These are phyloP conservation scores for Agonopterix arenella DNA, from an alignment of 2,888 invertebrate species.

Conservation along the genomic window DNA sequence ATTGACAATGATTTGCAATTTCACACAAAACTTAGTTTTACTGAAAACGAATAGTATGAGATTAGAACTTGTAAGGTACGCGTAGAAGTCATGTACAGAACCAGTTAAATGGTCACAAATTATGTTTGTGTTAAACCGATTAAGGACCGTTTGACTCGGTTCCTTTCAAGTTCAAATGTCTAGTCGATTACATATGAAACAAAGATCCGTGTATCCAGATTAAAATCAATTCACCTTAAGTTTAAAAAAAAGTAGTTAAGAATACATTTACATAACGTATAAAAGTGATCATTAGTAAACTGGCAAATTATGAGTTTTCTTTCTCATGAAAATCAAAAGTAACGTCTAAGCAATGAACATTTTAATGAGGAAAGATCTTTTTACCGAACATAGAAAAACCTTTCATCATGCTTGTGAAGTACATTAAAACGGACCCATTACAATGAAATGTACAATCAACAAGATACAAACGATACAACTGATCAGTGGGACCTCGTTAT, in stretches of 20 bases:
- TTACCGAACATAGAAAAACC: slow-evolving; percentile 4
- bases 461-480: slow-evolving; percentile 38
- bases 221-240: no score
- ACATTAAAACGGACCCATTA: slow-evolving; percentile 50
- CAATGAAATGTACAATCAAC: slow-evolving; percentile 71
- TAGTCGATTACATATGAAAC: not conserved
- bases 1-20: no score
- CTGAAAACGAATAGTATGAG: no score
- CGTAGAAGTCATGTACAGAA: no score
- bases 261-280: slow-evolving; percentile 17
- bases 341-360: slow-evolving; percentile 3
- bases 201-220: slow-evolving; percentile 2
- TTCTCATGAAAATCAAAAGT: not conserved
- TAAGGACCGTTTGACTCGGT: no score
- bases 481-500: slow-evolving; percentile 27
- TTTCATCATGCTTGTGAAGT: slow-evolving; percentile 8
- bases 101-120: no score
- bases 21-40: no score
- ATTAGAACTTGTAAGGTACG: no score
- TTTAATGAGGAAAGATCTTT: slow-evolving; percentile 6
- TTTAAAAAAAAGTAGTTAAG: slow-evolving; percentile 12
- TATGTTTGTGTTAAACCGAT: no score
- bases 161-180: not conserved
- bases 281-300: slow-evolving; percentile 16
- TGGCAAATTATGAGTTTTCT: no score